These are phyloP conservation scores for Acropora yongei DNA, from an alignment of 64 coral and sea anemone species.

Conservation along the genomic window DNA sequence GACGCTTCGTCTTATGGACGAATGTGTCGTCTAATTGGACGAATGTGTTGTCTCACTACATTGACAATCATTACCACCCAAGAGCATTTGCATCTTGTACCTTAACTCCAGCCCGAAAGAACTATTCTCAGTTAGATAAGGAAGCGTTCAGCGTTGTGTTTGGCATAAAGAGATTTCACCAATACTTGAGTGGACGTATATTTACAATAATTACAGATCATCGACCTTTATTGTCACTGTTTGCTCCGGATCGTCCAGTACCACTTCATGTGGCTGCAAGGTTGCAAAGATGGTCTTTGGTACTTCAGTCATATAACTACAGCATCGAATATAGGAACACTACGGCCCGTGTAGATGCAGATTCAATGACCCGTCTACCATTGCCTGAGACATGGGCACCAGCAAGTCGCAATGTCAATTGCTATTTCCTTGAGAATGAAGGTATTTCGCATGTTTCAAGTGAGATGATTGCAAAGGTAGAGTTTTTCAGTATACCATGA, in stretches of 20 bases:
- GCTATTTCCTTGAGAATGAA: conserved; percentile 50
- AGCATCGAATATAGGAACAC: too few species aligned
- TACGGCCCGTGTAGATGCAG: too few species aligned
- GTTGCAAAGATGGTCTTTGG: too few species aligned
- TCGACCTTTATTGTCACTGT: too few species aligned
- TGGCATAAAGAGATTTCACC: too few species aligned
- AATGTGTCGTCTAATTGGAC: too few species aligned
- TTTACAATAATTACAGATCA: too few species aligned
- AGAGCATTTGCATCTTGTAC: conserved; percentile 45
- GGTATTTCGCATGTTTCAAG: neutral
- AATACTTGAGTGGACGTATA: too few species aligned
- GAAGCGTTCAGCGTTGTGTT: neutral
- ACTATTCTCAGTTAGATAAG: conserved; percentile 62
- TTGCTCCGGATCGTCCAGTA: too few species aligned
- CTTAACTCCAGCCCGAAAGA: conserved; percentile 28
- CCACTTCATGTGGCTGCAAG: too few species aligned
- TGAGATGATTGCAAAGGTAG: conserved; percentile 44
- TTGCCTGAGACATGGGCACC: neutral
- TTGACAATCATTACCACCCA: conserved; percentile 38
- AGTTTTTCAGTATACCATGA: too few species aligned
- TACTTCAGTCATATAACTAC: too few species aligned
- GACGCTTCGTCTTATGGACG: conserved; percentile 58
- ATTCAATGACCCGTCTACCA: neutral
- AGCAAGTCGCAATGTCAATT: neutral
- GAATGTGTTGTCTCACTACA: conserved; percentile 57